These are phyloP conservation scores for Meandrina meandrites DNA, from an alignment of 92 coral and sea anemone species.

Conservation along the genomic window DNA sequence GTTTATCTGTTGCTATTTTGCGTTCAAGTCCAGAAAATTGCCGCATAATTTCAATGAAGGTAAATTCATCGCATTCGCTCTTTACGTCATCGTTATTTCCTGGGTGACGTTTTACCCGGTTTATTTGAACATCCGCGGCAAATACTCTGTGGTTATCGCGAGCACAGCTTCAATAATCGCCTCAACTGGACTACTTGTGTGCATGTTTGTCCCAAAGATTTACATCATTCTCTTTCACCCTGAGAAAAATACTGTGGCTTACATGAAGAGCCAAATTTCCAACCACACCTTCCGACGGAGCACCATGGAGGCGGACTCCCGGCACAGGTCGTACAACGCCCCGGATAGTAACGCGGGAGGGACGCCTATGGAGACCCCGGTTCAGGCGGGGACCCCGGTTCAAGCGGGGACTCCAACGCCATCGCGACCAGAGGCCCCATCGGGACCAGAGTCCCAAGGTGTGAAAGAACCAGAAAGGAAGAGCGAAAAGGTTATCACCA, in stretches of 20 bases:
- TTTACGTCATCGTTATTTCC: conserved; percentile 69
- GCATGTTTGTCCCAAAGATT: conserved; percentile 81
- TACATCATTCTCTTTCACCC: conserved; percentile 73
- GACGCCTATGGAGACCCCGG: not conserved
- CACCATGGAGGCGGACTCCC: conserved; percentile 22
- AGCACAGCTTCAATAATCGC: conserved; percentile 74
- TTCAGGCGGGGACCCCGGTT: not conserved
- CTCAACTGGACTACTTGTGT: conserved; percentile 74
- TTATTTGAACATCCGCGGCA: conserved; percentile 63
- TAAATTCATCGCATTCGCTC: conserved; percentile 79
- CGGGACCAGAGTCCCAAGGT: not conserved
- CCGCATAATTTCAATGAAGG: conserved; percentile 91
- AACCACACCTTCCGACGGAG: conserved; percentile 69
- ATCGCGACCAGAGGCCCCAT: not conserved
- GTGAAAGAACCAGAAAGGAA: not conserved
- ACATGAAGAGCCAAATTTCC: conserved; percentile 75
- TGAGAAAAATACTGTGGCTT: conserved; percentile 72
- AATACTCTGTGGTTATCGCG: conserved; percentile 65
- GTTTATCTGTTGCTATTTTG: conserved; percentile 65
- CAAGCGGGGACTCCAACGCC: not conserved
- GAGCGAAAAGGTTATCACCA: not conserved
- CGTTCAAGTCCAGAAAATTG: conserved; percentile 77
- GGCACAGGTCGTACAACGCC: conserved; percentile 15
- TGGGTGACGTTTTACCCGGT: conserved; percentile 86
- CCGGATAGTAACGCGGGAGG: conserved; percentile 13